phyloP scores from a whole-genome alignment of 1,140 invertebrate genomes.

The Ctenoplectra terminalis region DNA sequence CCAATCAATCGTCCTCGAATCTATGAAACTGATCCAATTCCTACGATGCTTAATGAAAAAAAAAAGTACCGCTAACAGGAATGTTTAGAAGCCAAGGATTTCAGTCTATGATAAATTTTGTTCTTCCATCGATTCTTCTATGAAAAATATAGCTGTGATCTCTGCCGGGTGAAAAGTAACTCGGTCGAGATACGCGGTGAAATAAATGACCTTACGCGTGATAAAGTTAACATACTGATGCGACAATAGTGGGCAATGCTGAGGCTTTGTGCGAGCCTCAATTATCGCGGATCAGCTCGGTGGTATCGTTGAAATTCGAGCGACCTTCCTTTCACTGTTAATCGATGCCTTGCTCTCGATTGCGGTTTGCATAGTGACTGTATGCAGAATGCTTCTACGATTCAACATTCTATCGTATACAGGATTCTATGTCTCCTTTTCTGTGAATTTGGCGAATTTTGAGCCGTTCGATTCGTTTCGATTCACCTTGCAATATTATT shows the following conservation, averaged over 20 bases:
- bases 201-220: conserved; percentile 28
- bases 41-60: neutral
- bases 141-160: neutral
- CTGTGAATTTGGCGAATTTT: neutral
- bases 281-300: conserved; percentile 18
- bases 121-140: no score
- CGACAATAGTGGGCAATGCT: neutral
- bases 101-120: no score
- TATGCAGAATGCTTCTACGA: neutral
- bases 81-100: no score
- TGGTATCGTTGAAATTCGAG: conserved; percentile 24
- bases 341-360: conserved; percentile 21
- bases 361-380: neutral
- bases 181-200: neutral
- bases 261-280: conserved; percentile 4
- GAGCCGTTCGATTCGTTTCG: neutral
- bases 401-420: neutral
- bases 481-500: neutral
- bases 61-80: no score
- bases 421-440: no score
- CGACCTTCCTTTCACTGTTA: conserved; percentile 23
- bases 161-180: neutral
- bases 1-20: conserved; percentile 55
- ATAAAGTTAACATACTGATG: conserved; percentile 20
- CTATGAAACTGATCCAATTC: conserved; percentile 37